Base-by-base conservation (phyloP, 2,113 vertebrate genomes). In the Nesogale talazaci region DNA sequence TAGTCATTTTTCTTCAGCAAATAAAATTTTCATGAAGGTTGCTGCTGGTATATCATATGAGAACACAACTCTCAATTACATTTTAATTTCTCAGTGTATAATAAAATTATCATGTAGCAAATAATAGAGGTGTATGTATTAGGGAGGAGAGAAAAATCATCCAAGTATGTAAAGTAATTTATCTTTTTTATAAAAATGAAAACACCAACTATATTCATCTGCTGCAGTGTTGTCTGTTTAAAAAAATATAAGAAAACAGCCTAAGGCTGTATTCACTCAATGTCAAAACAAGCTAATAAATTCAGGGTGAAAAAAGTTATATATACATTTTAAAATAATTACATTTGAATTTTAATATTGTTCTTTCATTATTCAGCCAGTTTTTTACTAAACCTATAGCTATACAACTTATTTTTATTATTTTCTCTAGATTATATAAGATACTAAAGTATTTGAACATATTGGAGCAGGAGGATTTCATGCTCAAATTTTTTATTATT, bases 281-380 rank as follows among this genome's bases (percentile, higher is more conserved):
- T 93, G 88, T 90, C 90, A 95, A 92, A 96, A 94, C 80, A 95
- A 84, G 92, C 69, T 92, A 52, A 90, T 75, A 92, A 89, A 93
- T 72, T 88, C 72, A n/a, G 34, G 46, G 36, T 29, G 34, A 95
- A 70, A 90, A 86, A 3, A 78, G 27, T 10, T 14, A 80, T 31
- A 31, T 92, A 9, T 63, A 20, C 38, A 12, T 11, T 40, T 81
- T 87, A 65, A 46, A 92, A 89, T 84, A 88, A 84, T 63, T 59
- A 19, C 8, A 42, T 1, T 83, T 79, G 29, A 83, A 90, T 92
- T 88, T 89, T 92, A 78, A 77, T 65, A 57, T 90, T 80, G 80
- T 93, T 81, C 6, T 93, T 14, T 80, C 1, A 61, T 89, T 88
- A 4, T 88, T 76, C 34, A 2, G 10, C 61, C 17, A 0, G 70